Base-by-base conservation (phyloP, 2,888 invertebrate genomes). In the Acrobeloides nanus region DNA sequence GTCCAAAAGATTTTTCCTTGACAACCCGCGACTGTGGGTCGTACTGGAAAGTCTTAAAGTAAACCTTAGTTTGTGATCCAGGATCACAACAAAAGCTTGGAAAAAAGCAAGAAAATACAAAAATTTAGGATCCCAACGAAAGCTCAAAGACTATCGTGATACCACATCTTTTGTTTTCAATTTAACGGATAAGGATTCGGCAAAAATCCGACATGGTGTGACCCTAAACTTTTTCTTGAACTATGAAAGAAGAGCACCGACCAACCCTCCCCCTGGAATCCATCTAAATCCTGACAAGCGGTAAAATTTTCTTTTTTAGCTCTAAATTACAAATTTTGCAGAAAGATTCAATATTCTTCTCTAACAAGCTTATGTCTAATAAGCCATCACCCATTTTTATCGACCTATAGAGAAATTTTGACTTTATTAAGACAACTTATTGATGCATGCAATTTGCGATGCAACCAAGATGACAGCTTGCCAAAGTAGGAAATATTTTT, bases 371-470 rank as follows among this genome's bases (percentile, higher is more conserved):
- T 99, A 48, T 99, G 97, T 79, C 83, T 99, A 63, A 82, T 99
- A 48, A 93, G 93, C 55, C 97, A 99, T 81, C 95, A 99, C 80
- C 93, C 95, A 29, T 97, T 99, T 79, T 92, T 97, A 78, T 86
- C 93, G 55, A 89, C 87, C 72, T 97, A 97, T 80, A 86, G 97
- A 61, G 90, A 95, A 80, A 90, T 93, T 80, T 83, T 99, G 66
- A 87, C 87, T 79, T 85, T 92, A 66, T 81, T 99, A 71, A 88
- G 90, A 77, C 87, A 87, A 74, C 80, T 99, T 61, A 90, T 99
- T 68, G 93, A 95, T 78, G 89, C 92, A 50, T 93, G 93, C 78
- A 92, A 95, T 78, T 89, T 90, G 78, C 86, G 73, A 47, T 64
- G 63, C 26, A 59, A 59, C 34, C 45, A 38, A 29, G 60, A 59